phyloP scores from a whole-genome alignment of 2,888 invertebrate species.

The Teleiodes luculella region DNA sequence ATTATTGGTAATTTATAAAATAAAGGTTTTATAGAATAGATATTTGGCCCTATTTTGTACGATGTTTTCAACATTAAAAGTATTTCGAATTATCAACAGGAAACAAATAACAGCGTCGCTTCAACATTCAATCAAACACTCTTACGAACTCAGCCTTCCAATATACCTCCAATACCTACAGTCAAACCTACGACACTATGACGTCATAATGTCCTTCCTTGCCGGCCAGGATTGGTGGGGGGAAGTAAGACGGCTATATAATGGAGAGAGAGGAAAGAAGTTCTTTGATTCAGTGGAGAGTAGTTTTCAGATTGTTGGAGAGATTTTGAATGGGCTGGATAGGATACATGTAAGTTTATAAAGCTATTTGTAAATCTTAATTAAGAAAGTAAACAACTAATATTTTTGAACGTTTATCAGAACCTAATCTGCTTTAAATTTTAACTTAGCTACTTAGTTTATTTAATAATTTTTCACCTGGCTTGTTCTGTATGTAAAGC shows the following conservation, averaged over 20 bases:
- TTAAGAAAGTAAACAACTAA: no score
- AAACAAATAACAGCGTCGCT: conserved; percentile 41
- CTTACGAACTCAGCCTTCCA: conserved; percentile 58
- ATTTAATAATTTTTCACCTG: no score
- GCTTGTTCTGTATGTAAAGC: no score
- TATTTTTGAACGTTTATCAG: no score
- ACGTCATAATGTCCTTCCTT: conserved; percentile 53
- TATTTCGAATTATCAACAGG: conserved; percentile 36
- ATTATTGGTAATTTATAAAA: no score
- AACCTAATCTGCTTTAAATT: no score
- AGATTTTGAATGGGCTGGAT: conserved; percentile 60
- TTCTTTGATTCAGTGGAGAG: conserved; percentile 56
- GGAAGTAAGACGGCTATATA: conserved; percentile 45
- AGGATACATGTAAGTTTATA: conserved; percentile 63
- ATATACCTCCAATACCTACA: conserved; percentile 64
- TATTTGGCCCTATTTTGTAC: no score
- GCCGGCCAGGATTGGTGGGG: conserved; percentile 66
- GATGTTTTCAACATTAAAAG: no score
- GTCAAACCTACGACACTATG: conserved; percentile 52
- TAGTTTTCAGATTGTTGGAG: conserved; percentile 54
- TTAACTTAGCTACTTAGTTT: no score
- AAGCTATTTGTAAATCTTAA: no score
- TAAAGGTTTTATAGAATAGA: no score
- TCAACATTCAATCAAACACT: conserved; percentile 47
- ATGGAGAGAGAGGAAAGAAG: conserved; percentile 43